phyloP scores from a whole-genome alignment of 2,888 invertebrate genomes.

The Odontomyia ornata region DNA sequence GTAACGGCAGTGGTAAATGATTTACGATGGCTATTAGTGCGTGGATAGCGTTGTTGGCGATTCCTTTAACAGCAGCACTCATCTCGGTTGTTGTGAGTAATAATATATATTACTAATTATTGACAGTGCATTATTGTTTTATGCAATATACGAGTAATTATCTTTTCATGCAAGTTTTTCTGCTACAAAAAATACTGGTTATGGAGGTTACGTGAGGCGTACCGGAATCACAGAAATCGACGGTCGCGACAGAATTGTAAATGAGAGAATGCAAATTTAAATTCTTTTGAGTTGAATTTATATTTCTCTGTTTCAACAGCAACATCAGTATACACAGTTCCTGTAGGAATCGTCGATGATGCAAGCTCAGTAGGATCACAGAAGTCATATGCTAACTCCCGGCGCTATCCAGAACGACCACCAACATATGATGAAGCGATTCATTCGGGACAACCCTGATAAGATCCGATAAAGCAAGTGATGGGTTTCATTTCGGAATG shows the following conservation, averaged over 20 bases:
- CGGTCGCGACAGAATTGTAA: constrained; percentile 31
- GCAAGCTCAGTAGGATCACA: constrained; percentile 29
- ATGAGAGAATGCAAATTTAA: not conserved
- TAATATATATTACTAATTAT: not conserved
- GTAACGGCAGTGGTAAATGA: constrained; percentile 21
- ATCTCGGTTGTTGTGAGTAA: constrained; percentile 28
- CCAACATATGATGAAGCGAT: constrained; percentile 28
- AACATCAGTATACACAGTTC: constrained; percentile 13
- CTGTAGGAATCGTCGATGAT: constrained; percentile 17
- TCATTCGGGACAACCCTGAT: constrained; percentile 4
- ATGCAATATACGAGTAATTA: not conserved
- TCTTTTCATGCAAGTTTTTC: not conserved
- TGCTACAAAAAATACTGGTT: constrained; percentile 21
- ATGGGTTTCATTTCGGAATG: not conserved
- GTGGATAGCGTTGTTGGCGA: constrained; percentile 22
- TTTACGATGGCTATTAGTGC: constrained; percentile 30
- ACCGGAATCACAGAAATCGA: constrained; percentile 32
- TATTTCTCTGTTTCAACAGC: too few species aligned
- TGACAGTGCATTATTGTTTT: not conserved
- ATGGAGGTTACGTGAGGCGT: constrained; percentile 31
- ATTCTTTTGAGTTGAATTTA: not conserved
- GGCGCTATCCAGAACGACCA: constrained; percentile 23
- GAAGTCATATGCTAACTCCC: constrained; percentile 17
- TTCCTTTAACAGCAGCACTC: constrained; percentile 12
- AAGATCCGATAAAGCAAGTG: not conserved